phyloP scores from a whole-genome alignment of 2,113 vertebrate species.

The Aldabrachelys gigantea region DNA sequence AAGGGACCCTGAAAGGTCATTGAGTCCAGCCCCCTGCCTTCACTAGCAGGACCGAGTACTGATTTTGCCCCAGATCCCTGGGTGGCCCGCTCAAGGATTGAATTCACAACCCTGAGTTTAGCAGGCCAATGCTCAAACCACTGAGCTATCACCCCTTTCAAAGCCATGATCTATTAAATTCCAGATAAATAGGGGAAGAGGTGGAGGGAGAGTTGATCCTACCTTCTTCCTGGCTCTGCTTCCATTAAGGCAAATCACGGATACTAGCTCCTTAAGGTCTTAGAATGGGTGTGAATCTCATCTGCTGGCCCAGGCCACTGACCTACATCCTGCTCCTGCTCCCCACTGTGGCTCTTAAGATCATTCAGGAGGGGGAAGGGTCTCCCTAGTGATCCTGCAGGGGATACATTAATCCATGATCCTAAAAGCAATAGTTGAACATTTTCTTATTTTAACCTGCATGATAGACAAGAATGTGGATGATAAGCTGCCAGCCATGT shows the following conservation, averaged over 20 bases:
- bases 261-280: background rate
- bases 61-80: no score
- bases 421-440: background rate
- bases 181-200: background rate
- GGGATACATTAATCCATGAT: background rate
- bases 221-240: background rate
- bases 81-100: no score
- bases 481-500: background rate
- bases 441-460: slow-evolving; percentile 26
- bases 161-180: background rate
- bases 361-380: background rate
- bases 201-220: background rate
- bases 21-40: no score
- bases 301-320: background rate
- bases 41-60: no score
- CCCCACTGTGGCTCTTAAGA: background rate
- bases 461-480: background rate
- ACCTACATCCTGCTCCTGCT: fast-evolving
- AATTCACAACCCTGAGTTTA: no score
- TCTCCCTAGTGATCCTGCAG: background rate
- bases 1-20: no score
- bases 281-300: background rate
- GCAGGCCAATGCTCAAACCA: no score
- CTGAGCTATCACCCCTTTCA: no score
- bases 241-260: fast-evolving